Percentiles rank a stretch among this genome's conserved stretches.
Conservation (phyloP, 2,888 invertebrate species). For the Copidosoma aretas region DNA sequence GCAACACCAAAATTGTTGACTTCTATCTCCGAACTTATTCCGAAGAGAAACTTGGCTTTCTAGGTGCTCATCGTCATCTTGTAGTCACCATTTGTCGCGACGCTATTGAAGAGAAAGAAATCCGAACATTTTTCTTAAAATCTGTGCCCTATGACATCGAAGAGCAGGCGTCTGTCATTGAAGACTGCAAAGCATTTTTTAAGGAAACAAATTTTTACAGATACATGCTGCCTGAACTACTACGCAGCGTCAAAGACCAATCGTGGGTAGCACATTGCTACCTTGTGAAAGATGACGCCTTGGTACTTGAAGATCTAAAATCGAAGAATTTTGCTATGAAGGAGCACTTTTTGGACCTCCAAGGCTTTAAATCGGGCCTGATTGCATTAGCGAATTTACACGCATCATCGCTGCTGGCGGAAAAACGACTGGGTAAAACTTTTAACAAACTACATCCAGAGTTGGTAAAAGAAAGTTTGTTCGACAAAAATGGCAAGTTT, state of each 20-base stretch:
- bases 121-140: neutral
- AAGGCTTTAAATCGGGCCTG: neutral
- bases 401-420: neutral
- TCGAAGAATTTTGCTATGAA: neutral
- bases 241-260: neutral
- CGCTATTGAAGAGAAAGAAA: neutral
- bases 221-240: neutral
- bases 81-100: neutral
- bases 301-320: neutral
- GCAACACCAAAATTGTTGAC: neutral
- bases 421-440: neutral
- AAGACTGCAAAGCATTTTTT: neutral
- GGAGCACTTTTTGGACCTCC: neutral
- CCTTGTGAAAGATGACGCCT: neutral
- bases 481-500: slow-evolving; percentile 6
- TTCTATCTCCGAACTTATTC: neutral
- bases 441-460: neutral
- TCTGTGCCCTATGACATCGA: slow-evolving; percentile 2
- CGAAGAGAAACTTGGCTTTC: neutral
- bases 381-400: neutral
- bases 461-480: neutral
- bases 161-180: neutral
- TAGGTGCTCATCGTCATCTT: neutral
- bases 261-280: neutral
- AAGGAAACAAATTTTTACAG: neutral